Evolutionary conservation across 2,113 vertebrate species (phyloP).

Genomic region (Limanda limanda): DNA sequence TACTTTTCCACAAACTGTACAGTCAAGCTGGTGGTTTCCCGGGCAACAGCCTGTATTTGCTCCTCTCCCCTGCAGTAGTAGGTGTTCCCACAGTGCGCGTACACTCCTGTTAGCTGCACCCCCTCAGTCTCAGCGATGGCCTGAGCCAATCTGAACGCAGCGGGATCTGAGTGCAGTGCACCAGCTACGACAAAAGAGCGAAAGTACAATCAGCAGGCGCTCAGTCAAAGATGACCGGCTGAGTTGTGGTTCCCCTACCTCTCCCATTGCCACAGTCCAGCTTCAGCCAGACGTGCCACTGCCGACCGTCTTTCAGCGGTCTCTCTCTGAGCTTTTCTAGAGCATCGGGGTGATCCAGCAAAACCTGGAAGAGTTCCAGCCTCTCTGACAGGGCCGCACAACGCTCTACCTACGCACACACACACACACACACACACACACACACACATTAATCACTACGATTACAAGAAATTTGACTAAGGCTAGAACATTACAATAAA

Average conservation of each 20-base stretch:
- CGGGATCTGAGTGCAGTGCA: slow-evolving; percentile 74
- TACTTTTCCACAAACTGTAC: slow-evolving; percentile 86
- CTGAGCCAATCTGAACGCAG: slow-evolving; percentile 77
- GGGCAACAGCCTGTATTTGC: slow-evolving; percentile 81
- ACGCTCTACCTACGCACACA: slow-evolving; percentile 71
- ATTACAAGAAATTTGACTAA: neutral
- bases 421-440: neutral
- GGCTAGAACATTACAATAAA: neutral
- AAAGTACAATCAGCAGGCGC: neutral
- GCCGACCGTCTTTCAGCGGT: slow-evolving; percentile 66
- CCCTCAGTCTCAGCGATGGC: slow-evolving; percentile 66
- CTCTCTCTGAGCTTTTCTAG: slow-evolving; percentile 74
- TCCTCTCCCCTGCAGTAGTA: slow-evolving; percentile 81
- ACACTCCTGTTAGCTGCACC: slow-evolving; percentile 83
- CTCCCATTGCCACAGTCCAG: slow-evolving; percentile 86
- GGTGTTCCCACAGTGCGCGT: slow-evolving; percentile 87
- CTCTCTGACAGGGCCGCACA: slow-evolving; percentile 80
- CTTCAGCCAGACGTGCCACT: slow-evolving; percentile 87
- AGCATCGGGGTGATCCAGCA: slow-evolving; percentile 81
- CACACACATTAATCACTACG: too few relatives aligned
- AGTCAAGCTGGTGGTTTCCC: slow-evolving; percentile 76
- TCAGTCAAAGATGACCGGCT: neutral
- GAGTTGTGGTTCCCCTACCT: slow-evolving; percentile 64
- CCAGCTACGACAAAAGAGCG: slow-evolving; percentile 74
- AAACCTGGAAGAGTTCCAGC: slow-evolving; percentile 83